Evolutionary conservation across 2,888 invertebrate genomes (phyloP), one percentile per base, ranked within the genome.

Genomic region (Nasonovia ribisnigri): DNA sequence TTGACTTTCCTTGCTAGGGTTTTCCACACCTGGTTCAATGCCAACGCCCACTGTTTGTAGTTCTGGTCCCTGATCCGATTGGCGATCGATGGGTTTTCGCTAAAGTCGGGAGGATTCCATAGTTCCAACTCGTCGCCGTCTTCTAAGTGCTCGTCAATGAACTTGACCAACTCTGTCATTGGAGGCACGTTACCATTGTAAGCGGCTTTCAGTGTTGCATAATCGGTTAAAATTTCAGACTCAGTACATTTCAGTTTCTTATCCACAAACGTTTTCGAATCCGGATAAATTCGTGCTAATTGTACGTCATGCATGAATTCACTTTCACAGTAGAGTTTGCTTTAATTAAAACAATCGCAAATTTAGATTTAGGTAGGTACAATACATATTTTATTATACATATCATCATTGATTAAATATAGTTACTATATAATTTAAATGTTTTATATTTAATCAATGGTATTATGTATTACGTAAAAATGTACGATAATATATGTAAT

Each of bases 211-310:
- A 95, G 92, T 20, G 88, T 92, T 54, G 94, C 92, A 93, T 95
- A 95, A 91, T 94, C 94, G 16, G 92, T 54, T 54, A 95, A 43
- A 36, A 95, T 95, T 57, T 94, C 94, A 3, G 95, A 89, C 88
- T 95, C 94, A 8, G 94, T 84, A 88, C 92, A 95, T 57, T 94
- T 95, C 96, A 98, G 96, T 95, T 97, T 97, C 96, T 97, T 97
- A 95, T 98, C 98, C n/a, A 98, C 98, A 96, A 98, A 98, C 0
- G 97, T 97, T 95, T 98, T 98, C 67, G 98, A 98, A 95, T 98
- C 98, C 16, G 96, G 95, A 95, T 96, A 98, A 94, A 98, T 96
- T 48, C 96, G 95, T 0, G 97, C 96, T 95, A 97, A 96, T 95
- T 98, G 98, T 5, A 98, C 97, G 46, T 97, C 96, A 95, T 97